Percentiles rank a stretch among this genome's conserved stretches.
Conservation (phyloP, 2,797 vertebrate species). For the Chaenodraco wilsoni region DNA sequence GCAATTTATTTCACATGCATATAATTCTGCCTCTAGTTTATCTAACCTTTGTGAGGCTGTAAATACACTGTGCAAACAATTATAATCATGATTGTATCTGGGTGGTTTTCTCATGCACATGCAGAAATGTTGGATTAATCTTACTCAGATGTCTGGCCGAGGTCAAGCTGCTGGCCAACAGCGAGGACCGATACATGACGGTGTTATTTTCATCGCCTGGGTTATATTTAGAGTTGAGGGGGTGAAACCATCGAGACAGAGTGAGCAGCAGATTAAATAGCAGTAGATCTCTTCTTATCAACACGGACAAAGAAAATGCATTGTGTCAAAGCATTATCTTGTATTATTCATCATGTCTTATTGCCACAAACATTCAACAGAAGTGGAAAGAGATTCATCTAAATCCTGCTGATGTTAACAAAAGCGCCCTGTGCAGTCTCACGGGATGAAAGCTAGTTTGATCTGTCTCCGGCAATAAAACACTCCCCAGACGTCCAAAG, state of each 20-base stretch:
- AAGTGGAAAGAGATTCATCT: constrained; percentile 17
- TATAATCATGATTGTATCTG: constrained; percentile 12
- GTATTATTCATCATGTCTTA: constrained; percentile 18
- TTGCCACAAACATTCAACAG: not conserved
- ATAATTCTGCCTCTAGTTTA: not conserved
- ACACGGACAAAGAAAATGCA: constrained; percentile 34
- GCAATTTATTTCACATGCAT: not conserved
- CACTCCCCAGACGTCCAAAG: constrained; percentile 24
- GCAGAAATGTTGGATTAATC: constrained; percentile 14
- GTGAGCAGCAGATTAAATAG: constrained; percentile 53
- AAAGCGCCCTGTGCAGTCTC: constrained; percentile 38
- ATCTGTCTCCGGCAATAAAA: constrained; percentile 35
- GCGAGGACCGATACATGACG: constrained; percentile 24
- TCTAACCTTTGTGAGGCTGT: not conserved
- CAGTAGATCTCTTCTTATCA: constrained; percentile 37
- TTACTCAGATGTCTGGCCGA: constrained; percentile 32
- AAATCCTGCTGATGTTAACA: constrained; percentile 46
- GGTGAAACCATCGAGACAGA: constrained; percentile 25
- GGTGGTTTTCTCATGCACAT: not conserved
- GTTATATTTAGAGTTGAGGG: constrained; percentile 67
- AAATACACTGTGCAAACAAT: constrained; percentile 15
- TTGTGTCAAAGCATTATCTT: constrained; percentile 4
- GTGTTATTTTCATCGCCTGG: constrained; percentile 21
- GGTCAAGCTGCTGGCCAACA: constrained; percentile 35
- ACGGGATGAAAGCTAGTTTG: constrained; percentile 30